A percentile compares a stretch with the other conserved stretches of the same genome.
Conservation (phyloP, 2,113 vertebrate species). For the Nestor notabilis region DNA sequence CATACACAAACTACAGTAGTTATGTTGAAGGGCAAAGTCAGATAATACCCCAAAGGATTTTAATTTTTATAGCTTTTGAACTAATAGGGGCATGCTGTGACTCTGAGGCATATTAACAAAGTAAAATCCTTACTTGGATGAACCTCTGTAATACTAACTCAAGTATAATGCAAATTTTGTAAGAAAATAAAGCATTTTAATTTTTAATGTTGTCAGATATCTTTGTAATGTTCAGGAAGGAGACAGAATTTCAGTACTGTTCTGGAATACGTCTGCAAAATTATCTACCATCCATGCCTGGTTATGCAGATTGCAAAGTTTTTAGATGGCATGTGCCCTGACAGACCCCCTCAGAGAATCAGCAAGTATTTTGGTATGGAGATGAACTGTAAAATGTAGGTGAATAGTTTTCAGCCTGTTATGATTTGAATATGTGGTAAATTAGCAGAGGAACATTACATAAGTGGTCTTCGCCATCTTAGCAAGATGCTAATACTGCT, state of each 20-base stretch:
- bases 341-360: background rate
- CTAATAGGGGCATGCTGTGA: background rate
- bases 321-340: background rate
- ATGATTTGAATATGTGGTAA: background rate
- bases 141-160: background rate
- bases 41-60: background rate
- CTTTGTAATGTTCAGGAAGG: background rate
- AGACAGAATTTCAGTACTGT: background rate
- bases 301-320: background rate
- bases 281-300: background rate
- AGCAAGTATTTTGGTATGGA: background rate
- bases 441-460: background rate
- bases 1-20: background rate
- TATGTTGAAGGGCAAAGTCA: background rate
- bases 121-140: background rate
- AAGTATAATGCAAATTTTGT: constrained; percentile 9
- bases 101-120: constrained; percentile 27
- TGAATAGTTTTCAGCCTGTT: background rate
- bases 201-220: constrained; percentile 23
- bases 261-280: constrained; percentile 19
- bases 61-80: constrained; percentile 22
- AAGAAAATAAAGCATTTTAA: constrained; percentile 21
- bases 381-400: background rate
- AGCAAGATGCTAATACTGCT: background rate
- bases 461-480: background rate